Percentiles rank a stretch among this genome's conserved stretches.
phyloP scores from a whole-genome alignment of 2,888 invertebrate species.

The Caenorhabditis uteleia region DNA sequence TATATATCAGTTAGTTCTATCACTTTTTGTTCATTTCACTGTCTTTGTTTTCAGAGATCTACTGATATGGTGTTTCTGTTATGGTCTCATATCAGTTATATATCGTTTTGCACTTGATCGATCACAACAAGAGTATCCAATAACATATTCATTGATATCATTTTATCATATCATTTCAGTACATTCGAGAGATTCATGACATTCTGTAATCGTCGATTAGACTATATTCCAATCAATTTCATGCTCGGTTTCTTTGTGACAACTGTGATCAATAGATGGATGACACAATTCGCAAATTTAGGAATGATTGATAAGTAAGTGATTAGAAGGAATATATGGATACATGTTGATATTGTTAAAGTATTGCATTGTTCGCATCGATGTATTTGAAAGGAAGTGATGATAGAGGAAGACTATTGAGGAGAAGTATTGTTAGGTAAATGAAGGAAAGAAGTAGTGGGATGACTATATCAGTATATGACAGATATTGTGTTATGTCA shows the following conservation, averaged over 20 bases:
- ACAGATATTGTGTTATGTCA: slow-evolving; percentile 44
- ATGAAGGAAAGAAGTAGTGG: too few relatives aligned
- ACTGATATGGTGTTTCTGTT: slow-evolving; percentile 41
- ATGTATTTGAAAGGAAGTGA: slow-evolving; percentile 53
- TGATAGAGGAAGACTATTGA: slow-evolving; percentile 42
- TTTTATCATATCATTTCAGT: slow-evolving; percentile 27
- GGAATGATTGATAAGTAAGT: slow-evolving; percentile 52
- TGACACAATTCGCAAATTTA: slow-evolving; percentile 43
- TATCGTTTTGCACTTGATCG: slow-evolving; percentile 41
- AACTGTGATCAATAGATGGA: slow-evolving; percentile 53
- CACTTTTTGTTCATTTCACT: neutral
- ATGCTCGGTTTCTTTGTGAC: slow-evolving; percentile 61
- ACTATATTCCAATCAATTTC: slow-evolving; percentile 55
- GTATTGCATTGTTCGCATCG: slow-evolving; percentile 54
- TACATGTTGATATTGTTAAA: slow-evolving; percentile 4
- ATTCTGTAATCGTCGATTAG: slow-evolving; percentile 48
- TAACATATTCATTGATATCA: slow-evolving; percentile 1
- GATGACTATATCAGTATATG: slow-evolving; percentile 7
- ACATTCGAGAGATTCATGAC: slow-evolving; percentile 47
- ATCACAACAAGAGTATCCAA: slow-evolving; percentile 35
- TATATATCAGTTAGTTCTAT: slow-evolving; percentile 30
- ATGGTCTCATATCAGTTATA: slow-evolving; percentile 37
- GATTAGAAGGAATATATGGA: neutral
- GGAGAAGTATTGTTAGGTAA: slow-evolving; percentile 60
- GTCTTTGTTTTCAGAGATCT: slow-evolving; percentile 33